phyloP scores from a whole-genome alignment of 2,888 invertebrate genomes.

The Heliconius charithonia region DNA sequence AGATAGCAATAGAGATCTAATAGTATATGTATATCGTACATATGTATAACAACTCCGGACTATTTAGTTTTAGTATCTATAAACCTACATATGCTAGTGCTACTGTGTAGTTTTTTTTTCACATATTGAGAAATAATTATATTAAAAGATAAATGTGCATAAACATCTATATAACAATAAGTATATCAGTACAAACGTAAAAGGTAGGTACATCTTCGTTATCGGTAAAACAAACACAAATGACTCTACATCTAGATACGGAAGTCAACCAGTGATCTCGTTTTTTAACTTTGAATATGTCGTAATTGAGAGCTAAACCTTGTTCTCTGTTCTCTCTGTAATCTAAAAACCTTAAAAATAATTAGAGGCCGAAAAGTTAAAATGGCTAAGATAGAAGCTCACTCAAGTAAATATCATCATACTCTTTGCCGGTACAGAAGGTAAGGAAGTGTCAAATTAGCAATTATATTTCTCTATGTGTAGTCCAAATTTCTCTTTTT shows the following conservation, averaged over 20 bases:
- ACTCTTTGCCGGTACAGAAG: conserved; percentile 12
- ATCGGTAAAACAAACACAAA: conserved; percentile 26
- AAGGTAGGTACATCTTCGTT: background rate
- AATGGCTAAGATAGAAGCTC: conserved; percentile 4
- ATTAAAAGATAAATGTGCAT: background rate
- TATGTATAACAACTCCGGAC: no score
- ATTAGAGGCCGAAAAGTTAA: background rate
- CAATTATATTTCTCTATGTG: background rate
- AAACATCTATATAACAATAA: background rate
- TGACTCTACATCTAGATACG: conserved; percentile 10
- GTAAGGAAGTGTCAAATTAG: conserved; percentile 1
- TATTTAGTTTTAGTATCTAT: background rate
- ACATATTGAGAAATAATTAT: background rate
- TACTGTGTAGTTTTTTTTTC: background rate
- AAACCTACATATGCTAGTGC: background rate
- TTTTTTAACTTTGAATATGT: background rate
- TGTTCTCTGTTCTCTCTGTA: no score
- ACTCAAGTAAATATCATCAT: conserved; percentile 24
- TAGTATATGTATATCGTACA: no score
- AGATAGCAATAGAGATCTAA: no score
- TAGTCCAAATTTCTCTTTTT: background rate
- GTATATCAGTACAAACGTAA: conserved; percentile 11
- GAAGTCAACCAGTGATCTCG: conserved; percentile 20
- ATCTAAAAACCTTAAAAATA: conserved; percentile 1
- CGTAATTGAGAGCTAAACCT: background rate